Base-by-base conservation (phyloP, 2,888 invertebrate species). In the Cremastobaeus sp. region DNA sequence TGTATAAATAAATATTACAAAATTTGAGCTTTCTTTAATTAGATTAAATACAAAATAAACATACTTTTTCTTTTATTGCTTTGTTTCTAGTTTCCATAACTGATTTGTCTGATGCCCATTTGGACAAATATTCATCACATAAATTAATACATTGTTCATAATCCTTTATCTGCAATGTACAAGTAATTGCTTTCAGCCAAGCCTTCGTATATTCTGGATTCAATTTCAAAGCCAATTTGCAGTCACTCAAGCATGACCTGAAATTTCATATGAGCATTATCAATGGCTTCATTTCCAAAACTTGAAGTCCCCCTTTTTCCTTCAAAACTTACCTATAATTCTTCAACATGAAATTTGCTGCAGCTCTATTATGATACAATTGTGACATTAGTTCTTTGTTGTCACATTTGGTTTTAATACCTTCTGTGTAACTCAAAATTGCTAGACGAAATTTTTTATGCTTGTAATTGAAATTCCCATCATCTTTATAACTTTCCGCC, bases 401-500 rank as follows among this genome's bases (percentile, higher is more conserved):
- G 0, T 89, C 88, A 86, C 94, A 94, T 81, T 93, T 93, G 1
- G 91, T 90, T 87, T 93, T 94, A 34, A 99, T 91, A 0, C 96
- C 99, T 88, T 97, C 96, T 0, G 96, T 95, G 85, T 98, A 98
- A 57, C 94, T 93, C 55, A 94, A 88, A 71, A 97, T 92, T 0
- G 98, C 96, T 85, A 96, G 90, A 74, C 96, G 90, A 84, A 97
- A 99, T 84, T 98, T 97, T 85, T 96, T 97, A 83, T 94, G 92
- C 84, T 97, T 96, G 86, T 97, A 98, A 88, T 98, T 95, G 78
- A 95, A 95, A 87, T 98, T 98, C 0, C 99, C 99, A 89, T 99
- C 99, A 62, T 96, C 96, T 86, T 98, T 98, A 85, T 97, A 97
- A 77, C 92, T 94, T 0, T 89, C 89, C 0, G 98, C 98, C 18